Evolutionary conservation across 2,888 invertebrate species (phyloP), one percentile per base, ranked within the genome.

Genomic region (Osmoderma eremita): DNA sequence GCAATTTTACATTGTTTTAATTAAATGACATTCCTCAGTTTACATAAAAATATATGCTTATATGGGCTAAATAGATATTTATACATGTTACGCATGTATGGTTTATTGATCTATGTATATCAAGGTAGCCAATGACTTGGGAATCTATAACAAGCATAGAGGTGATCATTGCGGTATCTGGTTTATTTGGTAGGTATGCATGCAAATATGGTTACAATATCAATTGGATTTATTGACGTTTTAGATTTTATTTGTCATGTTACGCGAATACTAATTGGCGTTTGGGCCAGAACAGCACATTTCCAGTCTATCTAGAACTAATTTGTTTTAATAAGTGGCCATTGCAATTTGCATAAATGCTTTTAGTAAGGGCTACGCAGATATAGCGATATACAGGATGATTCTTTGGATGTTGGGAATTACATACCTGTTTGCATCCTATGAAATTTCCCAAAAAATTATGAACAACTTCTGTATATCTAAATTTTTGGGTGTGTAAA

Each of bases 181-280:
- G 45, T 58, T 58, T 42, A 58, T 58, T 58, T 24, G 15, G 24
- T 45, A 42, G 58, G 45, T 30, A 17, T 20, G 58, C 45, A 58
- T 58, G 58, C 58, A 58, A 58, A 58, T 58, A 58, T 45, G 58
- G 45, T 45, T 58, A 45, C 42, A 30, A 58, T 58, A 45, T 45
- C 3, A 20, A 18, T 24, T 58, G 24, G 58, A 58, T 58, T 45
- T 39, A 58, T 58, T n/a, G 45, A 17, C 15, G 42, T 58, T 30
- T 42, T 51, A 51, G 12, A 6, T 58, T 42, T 50, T 50, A 24
- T n/a, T 22, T 8, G 50, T 50, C 22, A 24, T 38, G 8, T 30
- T 15, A 15, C 17, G 30, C 30, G 3, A 30, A 30, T 30, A 30
- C 30, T 30, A 30, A 30, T 30, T 45, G 8, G 18, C 17, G 12